Evolutionary conservation across 1,140 invertebrate species (phyloP).

Genomic region (Drosophila rhopaloa): DNA sequence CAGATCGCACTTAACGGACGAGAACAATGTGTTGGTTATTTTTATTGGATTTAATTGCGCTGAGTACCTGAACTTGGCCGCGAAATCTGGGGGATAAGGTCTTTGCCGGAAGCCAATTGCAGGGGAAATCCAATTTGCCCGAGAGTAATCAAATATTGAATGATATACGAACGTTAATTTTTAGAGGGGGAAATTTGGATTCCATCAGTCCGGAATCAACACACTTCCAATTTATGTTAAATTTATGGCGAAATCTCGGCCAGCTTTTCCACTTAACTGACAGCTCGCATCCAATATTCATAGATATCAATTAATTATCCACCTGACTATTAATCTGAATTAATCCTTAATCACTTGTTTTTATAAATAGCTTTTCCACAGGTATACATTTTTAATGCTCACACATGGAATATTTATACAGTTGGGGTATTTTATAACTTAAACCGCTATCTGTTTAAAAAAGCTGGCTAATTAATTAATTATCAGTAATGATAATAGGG

Average conservation of each 20-base stretch:
- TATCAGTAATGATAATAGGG: not conserved
- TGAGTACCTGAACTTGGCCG: conserved; percentile 57
- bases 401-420: not conserved
- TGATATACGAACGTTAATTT: conserved; percentile 3
- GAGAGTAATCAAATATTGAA: conserved; percentile 12
- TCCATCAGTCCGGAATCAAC: conserved; percentile 2
- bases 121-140: conserved; percentile 1
- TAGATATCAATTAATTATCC: conserved; percentile 36
- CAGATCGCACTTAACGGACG: conserved; percentile 40
- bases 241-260: conserved; percentile 15
- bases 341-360: conserved; percentile 25
- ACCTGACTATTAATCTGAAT: conserved; percentile 35
- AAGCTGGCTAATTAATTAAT: no score
- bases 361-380: conserved; percentile 11
- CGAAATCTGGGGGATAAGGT: conserved; percentile 9
- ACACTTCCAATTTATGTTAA: not conserved
- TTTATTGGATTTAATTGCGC: conserved; percentile 58
- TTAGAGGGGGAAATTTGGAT: not conserved
- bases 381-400: not conserved
- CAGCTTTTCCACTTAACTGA: conserved; percentile 8
- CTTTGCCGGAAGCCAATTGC: conserved; percentile 1
- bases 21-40: conserved; percentile 62
- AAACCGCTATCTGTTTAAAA: no score
- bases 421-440: no score
- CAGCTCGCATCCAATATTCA: conserved; percentile 26